A percentile compares a stretch with the other conserved stretches of the same genome.
Conservation (phyloP, 2,888 invertebrate genomes). For the Athrips mouffetella region DNA sequence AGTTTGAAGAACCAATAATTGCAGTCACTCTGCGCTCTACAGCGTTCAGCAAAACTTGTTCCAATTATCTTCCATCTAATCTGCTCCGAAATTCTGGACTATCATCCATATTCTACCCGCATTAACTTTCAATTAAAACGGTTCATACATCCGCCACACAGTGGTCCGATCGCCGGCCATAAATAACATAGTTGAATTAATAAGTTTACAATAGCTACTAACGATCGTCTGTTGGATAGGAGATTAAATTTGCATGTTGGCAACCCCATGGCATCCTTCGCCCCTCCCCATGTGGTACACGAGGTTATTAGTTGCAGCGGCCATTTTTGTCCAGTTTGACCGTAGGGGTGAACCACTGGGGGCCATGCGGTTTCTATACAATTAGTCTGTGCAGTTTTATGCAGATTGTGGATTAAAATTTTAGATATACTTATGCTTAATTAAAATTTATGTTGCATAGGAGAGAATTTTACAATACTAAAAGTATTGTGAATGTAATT, state of each 20-base stretch:
- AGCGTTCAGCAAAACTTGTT: neutral
- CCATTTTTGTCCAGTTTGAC: conserved; percentile 49
- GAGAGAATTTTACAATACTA: no score
- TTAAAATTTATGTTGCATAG: no score
- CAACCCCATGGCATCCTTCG: conserved; percentile 48
- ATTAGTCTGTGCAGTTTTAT: conserved; percentile 29
- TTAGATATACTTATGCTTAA: neutral
- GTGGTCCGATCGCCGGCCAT: conserved; percentile 44
- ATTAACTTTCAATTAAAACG: conserved; percentile 72
- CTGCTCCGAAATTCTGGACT: neutral
- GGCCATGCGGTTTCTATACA: conserved; percentile 40
- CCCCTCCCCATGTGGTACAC: conserved; percentile 31
- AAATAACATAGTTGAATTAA: conserved; percentile 72
- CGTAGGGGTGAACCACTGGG: conserved; percentile 33
- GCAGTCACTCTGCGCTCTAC: neutral
- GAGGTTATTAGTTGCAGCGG: conserved; percentile 42
- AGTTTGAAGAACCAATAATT: no score
- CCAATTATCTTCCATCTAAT: neutral
- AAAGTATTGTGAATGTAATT: no score
- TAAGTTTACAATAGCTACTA: conserved; percentile 64
- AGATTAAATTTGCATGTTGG: conserved; percentile 73
- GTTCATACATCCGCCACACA: conserved; percentile 56
- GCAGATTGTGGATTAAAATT: conserved; percentile 4
- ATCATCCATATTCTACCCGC: conserved; percentile 41
- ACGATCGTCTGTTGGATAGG: conserved; percentile 56